Conservation (phyloP, 2,797 vertebrate species). For the Salmo trutta region DNA sequence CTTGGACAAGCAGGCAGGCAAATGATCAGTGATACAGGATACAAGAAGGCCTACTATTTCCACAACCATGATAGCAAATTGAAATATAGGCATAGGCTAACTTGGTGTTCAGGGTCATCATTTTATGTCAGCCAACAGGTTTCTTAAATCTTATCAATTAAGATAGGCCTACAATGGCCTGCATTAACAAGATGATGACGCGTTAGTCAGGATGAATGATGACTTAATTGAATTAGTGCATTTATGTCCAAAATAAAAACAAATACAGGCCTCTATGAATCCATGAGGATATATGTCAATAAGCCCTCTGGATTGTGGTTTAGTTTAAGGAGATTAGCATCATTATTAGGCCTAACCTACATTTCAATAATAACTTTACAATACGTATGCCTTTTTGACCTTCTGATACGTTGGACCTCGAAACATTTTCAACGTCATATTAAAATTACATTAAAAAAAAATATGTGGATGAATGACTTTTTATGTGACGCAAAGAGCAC, state of each 20-base stretch:
- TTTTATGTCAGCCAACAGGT: conserved; percentile 46
- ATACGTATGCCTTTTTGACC: not conserved
- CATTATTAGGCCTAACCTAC: not conserved
- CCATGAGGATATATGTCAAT: not conserved
- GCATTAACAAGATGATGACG: not conserved
- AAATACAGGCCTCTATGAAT: not conserved
- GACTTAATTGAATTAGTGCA: not conserved
- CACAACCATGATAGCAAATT: not conserved
- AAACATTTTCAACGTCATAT: not conserved
- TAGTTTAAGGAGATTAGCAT: not conserved
- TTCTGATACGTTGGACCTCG: not conserved
- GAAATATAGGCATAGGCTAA: not conserved
- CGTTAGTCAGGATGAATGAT: not conserved
- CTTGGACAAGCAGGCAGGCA: not conserved
- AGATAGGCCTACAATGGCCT: not conserved
- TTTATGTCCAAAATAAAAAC: not conserved
- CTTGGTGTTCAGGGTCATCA: not conserved
- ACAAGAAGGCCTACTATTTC: not conserved
- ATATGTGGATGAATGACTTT: not conserved
- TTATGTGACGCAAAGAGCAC: not conserved
- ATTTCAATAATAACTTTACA: not conserved
- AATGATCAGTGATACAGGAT: conserved; percentile 2
- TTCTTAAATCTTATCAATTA: not conserved
- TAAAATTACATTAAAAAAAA: not conserved
- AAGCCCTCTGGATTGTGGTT: not conserved